Evolutionary conservation across 2,888 invertebrate genomes (phyloP), one percentile per base, ranked within the genome.

Genomic region (Capitulum mitella): DNA sequence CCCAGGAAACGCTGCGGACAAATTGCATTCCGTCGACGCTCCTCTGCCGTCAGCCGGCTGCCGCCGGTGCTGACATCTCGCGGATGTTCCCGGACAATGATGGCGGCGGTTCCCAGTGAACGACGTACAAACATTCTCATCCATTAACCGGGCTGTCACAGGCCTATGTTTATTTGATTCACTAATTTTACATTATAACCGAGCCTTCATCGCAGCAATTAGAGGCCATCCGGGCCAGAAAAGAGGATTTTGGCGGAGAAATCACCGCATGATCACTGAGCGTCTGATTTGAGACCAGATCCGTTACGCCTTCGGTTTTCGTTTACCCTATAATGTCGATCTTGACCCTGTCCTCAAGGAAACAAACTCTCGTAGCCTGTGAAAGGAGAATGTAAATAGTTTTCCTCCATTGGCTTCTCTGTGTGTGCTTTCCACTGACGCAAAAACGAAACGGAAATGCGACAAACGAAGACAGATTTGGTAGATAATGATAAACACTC

Each of bases 111-210:
- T 16, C 70, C 26, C 70, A 26, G 26, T 37, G 70, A 22, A 8
- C 26, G 26, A 14, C 19, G 70, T 26, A 40, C 70, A 70, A 70
- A 70, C 70, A 70, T 37, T 64, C 70, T 34, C 40, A 70, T 70
- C 70, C 70, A 29, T 70, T 70, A 70, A 14, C 12, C 40, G 6
- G 1, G 22, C 70, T 70, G 70, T 70, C 70, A 40, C 70, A 26
- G n/a, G 70, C 40, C 70, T 70, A 70, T 70, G 70, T 70, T 70
- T 70, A 70, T 70, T 70, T 70, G 70, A 70, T 70, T 70, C 70
- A 37, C 70, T 70, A 70, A 70, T 70, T 70, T 70, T 70, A 70
- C 70, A 70, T 70, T 70, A 70, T 70, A 70, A 70, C 70, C 70
- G 70, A 37, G 70, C 70, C 37, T 40, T 40, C 70, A 70, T 70